Conservation (phyloP, 2,888 invertebrate species). For the Agapostemon virescens region DNA sequence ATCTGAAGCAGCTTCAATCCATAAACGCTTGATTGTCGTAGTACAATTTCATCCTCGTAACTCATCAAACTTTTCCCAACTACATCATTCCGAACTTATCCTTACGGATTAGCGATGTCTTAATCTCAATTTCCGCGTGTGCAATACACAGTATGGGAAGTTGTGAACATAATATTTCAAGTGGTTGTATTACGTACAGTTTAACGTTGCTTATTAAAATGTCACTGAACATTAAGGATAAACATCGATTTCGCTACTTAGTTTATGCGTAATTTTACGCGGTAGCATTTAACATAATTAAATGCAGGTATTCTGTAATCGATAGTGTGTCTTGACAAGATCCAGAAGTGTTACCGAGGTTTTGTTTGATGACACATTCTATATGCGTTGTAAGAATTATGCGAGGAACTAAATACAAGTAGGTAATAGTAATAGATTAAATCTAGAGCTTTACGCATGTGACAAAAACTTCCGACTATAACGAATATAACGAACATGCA, state of each 20-base stretch:
- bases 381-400: no score
- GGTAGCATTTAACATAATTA: neutral
- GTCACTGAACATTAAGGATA: neutral
- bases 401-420: no score
- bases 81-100: constrained; percentile 24
- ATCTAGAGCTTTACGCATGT: no score
- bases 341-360: no score
- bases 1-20: constrained; percentile 28
- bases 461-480: no score
- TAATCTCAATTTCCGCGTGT: neutral
- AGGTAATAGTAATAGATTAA: no score
- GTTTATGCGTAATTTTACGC: neutral
- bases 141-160: neutral
- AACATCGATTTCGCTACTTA: neutral
- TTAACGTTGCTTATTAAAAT: neutral
- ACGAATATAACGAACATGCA: no score
- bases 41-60: constrained; percentile 42
- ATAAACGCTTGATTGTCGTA: constrained; percentile 45
- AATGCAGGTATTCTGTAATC: neutral
- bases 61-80: constrained; percentile 53
- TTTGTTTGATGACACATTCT: no score
- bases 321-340: no score
- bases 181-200: neutral
- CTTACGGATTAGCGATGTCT: neutral
- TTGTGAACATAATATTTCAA: neutral